phyloP scores from a whole-genome alignment of 2,888 invertebrate genomes.

The Agonopterix arenella region DNA sequence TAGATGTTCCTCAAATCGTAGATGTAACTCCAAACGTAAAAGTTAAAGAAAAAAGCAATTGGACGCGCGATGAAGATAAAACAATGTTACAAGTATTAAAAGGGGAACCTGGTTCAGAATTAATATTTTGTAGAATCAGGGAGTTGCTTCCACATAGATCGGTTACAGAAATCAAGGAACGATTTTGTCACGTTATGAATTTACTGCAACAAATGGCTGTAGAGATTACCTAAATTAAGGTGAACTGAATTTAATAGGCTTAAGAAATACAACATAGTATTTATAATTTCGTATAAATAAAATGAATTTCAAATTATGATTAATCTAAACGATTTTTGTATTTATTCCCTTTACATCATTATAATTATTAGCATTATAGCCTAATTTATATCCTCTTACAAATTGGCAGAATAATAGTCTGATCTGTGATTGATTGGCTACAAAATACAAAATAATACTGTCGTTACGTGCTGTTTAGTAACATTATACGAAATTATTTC shows the following conservation, averaged over 20 bases:
- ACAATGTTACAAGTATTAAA: slow-evolving; percentile 87
- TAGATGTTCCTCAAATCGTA: background rate
- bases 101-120: slow-evolving; percentile 79
- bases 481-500: too few species aligned
- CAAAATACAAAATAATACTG: too few species aligned
- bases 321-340: too few species aligned
- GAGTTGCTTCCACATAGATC: slow-evolving; percentile 74
- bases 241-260: slow-evolving; percentile 18
- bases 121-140: slow-evolving; percentile 77
- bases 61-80: slow-evolving; percentile 90
- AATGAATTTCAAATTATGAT: slow-evolving; percentile 22
- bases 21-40: background rate
- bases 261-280: slow-evolving; percentile 26
- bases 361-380: too few species aligned
- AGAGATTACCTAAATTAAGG: slow-evolving; percentile 53
- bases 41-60: slow-evolving; percentile 43
- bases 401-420: too few species aligned
- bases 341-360: too few species aligned
- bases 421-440: too few species aligned
- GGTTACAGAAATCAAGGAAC: slow-evolving; percentile 75
- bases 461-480: too few species aligned
- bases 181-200: slow-evolving; percentile 78
- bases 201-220: slow-evolving; percentile 79
- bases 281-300: slow-evolving; percentile 63
- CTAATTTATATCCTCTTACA: too few species aligned